These are phyloP conservation scores for Pseudomugil gertrudae DNA, from an alignment of 2,797 vertebrate genomes.

Conservation along the genomic window DNA sequence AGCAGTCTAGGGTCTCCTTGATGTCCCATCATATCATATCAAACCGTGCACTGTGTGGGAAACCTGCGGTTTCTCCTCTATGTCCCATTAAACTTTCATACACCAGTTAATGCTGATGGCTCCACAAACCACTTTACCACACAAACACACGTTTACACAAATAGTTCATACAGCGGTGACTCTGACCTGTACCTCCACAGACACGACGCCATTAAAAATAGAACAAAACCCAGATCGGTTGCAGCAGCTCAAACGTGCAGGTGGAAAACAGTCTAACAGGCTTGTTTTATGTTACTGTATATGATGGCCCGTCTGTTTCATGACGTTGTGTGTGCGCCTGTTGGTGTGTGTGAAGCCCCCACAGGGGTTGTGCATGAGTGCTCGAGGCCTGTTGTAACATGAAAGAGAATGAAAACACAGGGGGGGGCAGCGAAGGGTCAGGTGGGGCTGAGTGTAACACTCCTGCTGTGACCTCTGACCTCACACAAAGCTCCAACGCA, in stretches of 20 bases:
- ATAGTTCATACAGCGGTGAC: conserved; percentile 48
- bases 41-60: conserved; percentile 51
- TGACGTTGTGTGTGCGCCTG: conserved; percentile 34
- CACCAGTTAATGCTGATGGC: conserved; percentile 77
- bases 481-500: conserved; percentile 51
- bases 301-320: conserved; percentile 55
- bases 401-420: conserved; percentile 73
- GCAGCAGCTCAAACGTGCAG: conserved; percentile 52
- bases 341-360: conserved; percentile 40
- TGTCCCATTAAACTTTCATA: conserved; percentile 83
- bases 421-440: conserved; percentile 59
- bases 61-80: conserved; percentile 69
- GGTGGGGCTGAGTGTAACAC: conserved; percentile 73
- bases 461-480: conserved; percentile 69
- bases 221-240: conserved; percentile 67
- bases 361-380: conserved; percentile 65
- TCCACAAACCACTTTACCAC: conserved; percentile 71
- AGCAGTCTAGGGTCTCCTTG: conserved; percentile 52
- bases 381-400: conserved; percentile 75
- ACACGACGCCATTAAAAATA: conserved; percentile 78
- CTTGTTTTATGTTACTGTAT: conserved; percentile 62
- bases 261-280: conserved; percentile 64
- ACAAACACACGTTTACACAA: conserved; percentile 43
- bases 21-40: conserved; percentile 68
- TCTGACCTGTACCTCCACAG: conserved; percentile 63